Evolutionary conservation across 2,888 invertebrate species (phyloP), one percentile per base, ranked within the genome.

Genomic region (Neuroscelio doddi): DNA sequence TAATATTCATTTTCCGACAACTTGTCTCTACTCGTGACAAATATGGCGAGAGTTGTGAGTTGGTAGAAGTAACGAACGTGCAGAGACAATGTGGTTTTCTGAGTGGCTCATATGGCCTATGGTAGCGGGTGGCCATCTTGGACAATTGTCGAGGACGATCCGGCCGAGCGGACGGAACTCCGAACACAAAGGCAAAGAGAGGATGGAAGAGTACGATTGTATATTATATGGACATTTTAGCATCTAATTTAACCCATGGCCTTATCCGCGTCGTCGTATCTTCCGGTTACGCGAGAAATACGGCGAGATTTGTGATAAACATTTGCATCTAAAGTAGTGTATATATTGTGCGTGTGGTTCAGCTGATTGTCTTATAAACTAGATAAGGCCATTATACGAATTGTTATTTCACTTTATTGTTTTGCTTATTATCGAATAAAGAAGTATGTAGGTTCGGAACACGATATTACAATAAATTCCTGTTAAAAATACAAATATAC

Each of bases 81-180:
- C 8, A 34, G 36, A 53, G 41, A 64, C 64, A 64, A 64, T 58
- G 57, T 30, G 53, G 42, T 64, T 49, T 50, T 46, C 42, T 38
- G 44, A 34, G 24, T 30, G 42, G 24, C 29, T 49, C 29, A n/a
- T 16, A 26, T 46, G 30, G 36, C 45, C 46, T 56, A 41, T 44
- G 44, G 53, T 58, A 58, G 58, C 63, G 46, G 56, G 41, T 57
- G 52, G 64, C 52, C 52, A 64, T 64, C 57, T 64, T 57, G 57
- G 57, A 47, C 58, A 58, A 64, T 64, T 53, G 64, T 64, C 36
- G 53, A 53, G 53, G 29, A 36, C 44, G 64, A 30, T 30, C 14
- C 30, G 30, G 45, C 3, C 9, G 44, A 56, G 34, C 42, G 45
- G 32, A 38, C 45, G 41, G 41, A 53, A 53, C 46, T 10, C 41